These are phyloP conservation scores for Pygocentrus nattereri DNA, from an alignment of 2,797 vertebrate genomes.

Conservation along the genomic window DNA sequence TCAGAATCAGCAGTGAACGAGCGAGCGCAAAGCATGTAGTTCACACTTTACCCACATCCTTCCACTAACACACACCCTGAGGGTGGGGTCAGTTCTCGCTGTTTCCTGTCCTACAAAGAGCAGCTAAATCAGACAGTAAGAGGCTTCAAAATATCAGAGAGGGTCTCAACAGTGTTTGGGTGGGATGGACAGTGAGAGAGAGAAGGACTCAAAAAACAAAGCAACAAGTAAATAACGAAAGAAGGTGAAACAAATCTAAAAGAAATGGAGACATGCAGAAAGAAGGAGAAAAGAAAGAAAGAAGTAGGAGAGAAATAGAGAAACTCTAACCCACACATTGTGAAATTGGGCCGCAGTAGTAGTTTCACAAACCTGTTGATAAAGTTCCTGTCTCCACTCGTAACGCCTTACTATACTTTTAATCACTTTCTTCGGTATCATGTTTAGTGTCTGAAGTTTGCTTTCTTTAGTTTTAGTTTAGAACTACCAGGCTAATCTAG, in stretches of 20 bases:
- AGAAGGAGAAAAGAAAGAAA: background rate
- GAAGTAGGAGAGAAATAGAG: no score
- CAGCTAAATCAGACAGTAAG: background rate
- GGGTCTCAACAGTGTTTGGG: no score
- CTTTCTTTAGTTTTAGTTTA: no score
- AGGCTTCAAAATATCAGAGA: no score
- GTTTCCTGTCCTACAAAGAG: background rate
- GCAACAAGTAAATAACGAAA: no score
- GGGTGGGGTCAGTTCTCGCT: background rate
- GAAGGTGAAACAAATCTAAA: background rate
- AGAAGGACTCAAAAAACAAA: no score
- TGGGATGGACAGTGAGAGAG: no score
- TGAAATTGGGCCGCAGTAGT: background rate
- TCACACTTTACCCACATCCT: slow-evolving; percentile 14
- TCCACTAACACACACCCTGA: background rate
- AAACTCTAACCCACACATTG: background rate
- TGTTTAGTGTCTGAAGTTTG: no score
- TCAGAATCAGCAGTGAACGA: background rate
- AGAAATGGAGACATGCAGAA: background rate
- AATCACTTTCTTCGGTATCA: background rate
- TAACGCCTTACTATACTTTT: background rate
- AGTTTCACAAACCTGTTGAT: background rate
- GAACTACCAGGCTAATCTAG: no score
- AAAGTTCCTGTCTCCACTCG: background rate
- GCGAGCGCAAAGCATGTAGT: background rate